Base-by-base conservation (phyloP, 2,888 invertebrate genomes). In the Andricus quercusramuli region DNA sequence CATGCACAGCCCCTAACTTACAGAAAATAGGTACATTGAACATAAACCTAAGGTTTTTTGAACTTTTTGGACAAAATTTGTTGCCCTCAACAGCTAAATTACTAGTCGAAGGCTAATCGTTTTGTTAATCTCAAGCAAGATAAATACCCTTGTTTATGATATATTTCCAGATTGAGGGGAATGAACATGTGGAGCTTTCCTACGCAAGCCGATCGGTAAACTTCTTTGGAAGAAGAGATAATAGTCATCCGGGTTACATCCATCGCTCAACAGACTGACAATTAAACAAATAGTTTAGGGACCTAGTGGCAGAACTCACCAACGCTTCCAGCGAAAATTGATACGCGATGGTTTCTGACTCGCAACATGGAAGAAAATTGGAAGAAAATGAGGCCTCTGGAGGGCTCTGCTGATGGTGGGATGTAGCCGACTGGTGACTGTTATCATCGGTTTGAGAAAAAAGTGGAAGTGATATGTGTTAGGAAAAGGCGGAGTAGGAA, bases 361-460 rank as follows among this genome's bases (percentile, higher is more conserved):
- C 44, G 25, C 9, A 44, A 3, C 22, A 47, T 15, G 68, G 47
- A 17, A 47, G 47, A 68, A 68, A 68, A 68, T 68, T 44, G 47
- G 44, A 17, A 68, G 68, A 68, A 68, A 68, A 68, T 68, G 44
- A 68, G 44, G 41, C 67, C 68, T 47, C 47, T 68, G 29, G 68
- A 68, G 68, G 47, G 25, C 44, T 47, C 8, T 44, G 17, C 44
- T 15, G 47, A 44, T 44, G 22, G 25, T 20, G 25, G 2, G 17
- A 68, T 68, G 17, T 1, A 44, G 25, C 25, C 68, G 17, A 6
- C 8, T 44, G 41, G 44, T 22, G 13, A 25, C 44, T 44, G 47
- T 29, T 68, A 68, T 68, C 68, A 68, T 47, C 29, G 25, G 25
- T 68, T 44, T 6, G 22, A 29, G 8, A 17, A 64, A 17, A 64